Percentiles rank a stretch among this genome's conserved stretches.
These are phyloP conservation scores for Pseudomyrmex concolor DNA, from an alignment of 1,140 invertebrate species.

Conservation along the genomic window DNA sequence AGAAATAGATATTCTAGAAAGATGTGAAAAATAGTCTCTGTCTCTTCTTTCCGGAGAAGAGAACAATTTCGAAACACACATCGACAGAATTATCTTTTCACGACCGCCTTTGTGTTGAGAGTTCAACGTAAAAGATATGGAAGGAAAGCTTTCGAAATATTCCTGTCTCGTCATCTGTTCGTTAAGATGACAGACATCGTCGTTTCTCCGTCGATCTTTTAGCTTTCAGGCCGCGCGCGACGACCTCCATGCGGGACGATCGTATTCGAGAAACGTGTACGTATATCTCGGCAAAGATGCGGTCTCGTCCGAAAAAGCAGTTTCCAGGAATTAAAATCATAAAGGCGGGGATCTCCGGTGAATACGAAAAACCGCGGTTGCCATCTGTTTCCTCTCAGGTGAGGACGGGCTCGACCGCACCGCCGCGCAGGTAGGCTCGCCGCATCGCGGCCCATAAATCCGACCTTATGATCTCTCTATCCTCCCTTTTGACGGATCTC, in stretches of 20 bases:
- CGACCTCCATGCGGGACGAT: background rate
- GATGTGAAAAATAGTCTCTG: background rate
- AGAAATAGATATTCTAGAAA: slow-evolving; percentile 6
- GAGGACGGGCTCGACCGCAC: slow-evolving; percentile 36
- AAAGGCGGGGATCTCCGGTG: slow-evolving; percentile 68
- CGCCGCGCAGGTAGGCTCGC: slow-evolving; percentile 43
- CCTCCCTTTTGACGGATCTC: slow-evolving; percentile 64
- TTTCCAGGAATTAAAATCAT: slow-evolving; percentile 78
- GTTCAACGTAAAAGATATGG: too few relatives aligned
- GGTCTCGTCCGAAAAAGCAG: slow-evolving; percentile 53
- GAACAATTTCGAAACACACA: background rate
- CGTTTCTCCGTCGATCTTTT: slow-evolving; percentile 5
- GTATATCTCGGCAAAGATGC: slow-evolving; percentile 27
- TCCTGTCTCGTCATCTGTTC: slow-evolving; percentile 16
- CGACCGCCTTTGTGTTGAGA: too few relatives aligned
- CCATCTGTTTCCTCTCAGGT: slow-evolving; percentile 39
- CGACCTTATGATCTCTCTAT: slow-evolving; percentile 73
- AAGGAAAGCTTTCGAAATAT: background rate
- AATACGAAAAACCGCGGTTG: slow-evolving; percentile 72
- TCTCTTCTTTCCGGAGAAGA: too few relatives aligned
- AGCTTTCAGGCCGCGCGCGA: slow-evolving; percentile 29
- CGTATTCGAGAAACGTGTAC: slow-evolving; percentile 35
- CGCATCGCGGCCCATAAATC: slow-evolving; percentile 73
- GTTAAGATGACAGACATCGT: background rate
- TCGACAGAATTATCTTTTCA: too few relatives aligned